Conservation (phyloP, 2,113 vertebrate species). For the Gavialis gangeticus region DNA sequence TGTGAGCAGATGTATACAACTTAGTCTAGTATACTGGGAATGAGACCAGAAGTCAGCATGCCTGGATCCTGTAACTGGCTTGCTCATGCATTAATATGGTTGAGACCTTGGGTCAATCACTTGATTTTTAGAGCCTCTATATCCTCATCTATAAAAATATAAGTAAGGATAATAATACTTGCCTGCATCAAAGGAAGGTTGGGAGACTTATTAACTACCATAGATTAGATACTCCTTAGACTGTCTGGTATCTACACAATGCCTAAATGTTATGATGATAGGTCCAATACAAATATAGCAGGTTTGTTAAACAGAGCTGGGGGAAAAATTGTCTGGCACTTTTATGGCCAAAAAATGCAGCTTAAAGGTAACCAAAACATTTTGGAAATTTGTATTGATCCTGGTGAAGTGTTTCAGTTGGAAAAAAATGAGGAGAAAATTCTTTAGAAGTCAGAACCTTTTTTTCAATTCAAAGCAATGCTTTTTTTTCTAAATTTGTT, state of each 20-base stretch:
- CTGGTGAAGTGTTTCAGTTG: neutral
- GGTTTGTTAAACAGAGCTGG: too few relatives aligned
- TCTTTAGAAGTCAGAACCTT: fast-evolving
- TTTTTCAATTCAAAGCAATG: neutral
- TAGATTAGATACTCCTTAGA: neutral
- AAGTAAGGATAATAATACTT: neutral
- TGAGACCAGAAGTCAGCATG: neutral
- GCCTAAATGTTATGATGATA: neutral
- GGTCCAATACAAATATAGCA: neutral
- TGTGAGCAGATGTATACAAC: neutral
- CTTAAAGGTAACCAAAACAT: too few relatives aligned
- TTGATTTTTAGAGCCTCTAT: neutral
- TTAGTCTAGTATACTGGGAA: neutral
- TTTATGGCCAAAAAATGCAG: too few relatives aligned
- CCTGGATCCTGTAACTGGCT: neutral
- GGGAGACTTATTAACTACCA: neutral
- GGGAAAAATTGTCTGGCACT: too few relatives aligned
- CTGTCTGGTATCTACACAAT: neutral
- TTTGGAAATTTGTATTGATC: neutral
- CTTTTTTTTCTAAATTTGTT: neutral
- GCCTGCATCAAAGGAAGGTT: neutral
- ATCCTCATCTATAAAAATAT: neutral
- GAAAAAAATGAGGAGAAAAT: neutral
- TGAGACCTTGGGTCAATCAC: neutral
- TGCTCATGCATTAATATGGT: neutral